A percentile compares a stretch with the other conserved stretches of the same genome.
Evolutionary conservation across 2,888 invertebrate genomes (phyloP).

Genomic region (Melanophora roralis): DNA sequence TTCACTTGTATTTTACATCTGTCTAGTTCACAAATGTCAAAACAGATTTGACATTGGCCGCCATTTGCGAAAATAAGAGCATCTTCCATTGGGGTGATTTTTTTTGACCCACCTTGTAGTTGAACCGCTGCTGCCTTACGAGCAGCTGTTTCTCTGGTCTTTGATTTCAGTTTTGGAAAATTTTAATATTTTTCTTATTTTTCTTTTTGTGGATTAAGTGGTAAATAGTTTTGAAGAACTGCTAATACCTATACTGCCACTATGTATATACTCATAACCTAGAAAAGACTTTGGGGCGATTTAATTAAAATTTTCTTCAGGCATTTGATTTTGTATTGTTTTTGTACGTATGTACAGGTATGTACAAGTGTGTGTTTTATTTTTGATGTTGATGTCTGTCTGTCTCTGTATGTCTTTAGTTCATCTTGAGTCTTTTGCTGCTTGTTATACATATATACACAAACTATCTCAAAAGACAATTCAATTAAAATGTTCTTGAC

Average conservation of each 20-base stretch:
- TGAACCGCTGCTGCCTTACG: background rate
- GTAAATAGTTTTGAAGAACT: constrained; percentile 3
- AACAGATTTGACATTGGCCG: too few relatives aligned
- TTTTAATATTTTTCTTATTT: background rate
- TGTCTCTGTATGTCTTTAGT: background rate
- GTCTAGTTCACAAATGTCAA: too few relatives aligned
- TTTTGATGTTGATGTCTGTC: constrained; percentile 4
- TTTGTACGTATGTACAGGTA: background rate
- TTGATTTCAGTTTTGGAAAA: background rate
- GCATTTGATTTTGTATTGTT: too few relatives aligned
- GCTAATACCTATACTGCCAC: background rate
- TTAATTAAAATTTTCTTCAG: background rate
- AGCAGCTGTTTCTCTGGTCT: background rate
- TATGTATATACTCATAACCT: too few relatives aligned
- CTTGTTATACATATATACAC: constrained; percentile 32
- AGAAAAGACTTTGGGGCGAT: background rate
- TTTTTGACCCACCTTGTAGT: too few relatives aligned
- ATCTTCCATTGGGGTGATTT: too few relatives aligned
- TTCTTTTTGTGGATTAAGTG: constrained; percentile 20
- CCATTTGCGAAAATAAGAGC: too few relatives aligned
- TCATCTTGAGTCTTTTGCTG: constrained; percentile 33
- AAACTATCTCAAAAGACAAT: constrained; percentile 51
- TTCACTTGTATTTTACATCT: too few relatives aligned
- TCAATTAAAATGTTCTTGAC: constrained; percentile 49
- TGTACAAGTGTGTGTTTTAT: background rate